Percentiles rank a stretch among this genome's conserved stretches.
Evolutionary conservation across 1,140 invertebrate genomes (phyloP).

Genomic region (Ips typographus): DNA sequence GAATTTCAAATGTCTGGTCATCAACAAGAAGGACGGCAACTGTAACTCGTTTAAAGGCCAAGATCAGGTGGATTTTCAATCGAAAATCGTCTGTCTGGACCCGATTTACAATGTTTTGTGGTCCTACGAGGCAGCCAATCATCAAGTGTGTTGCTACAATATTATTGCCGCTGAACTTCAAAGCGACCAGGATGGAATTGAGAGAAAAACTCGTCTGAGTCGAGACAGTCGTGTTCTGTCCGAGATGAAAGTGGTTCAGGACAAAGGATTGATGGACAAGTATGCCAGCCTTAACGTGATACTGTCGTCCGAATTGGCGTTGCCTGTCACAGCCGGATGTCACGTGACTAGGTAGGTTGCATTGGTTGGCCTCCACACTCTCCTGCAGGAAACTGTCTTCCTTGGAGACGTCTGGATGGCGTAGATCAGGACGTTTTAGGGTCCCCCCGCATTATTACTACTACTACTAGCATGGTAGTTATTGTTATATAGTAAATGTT

Average conservation of each 20-base stretch:
- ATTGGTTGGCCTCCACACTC: no score
- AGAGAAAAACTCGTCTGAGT: background rate
- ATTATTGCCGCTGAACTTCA: constrained; percentile 69
- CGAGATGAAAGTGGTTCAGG: constrained; percentile 25
- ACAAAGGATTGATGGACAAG: constrained; percentile 34
- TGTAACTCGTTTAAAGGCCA: constrained; percentile 77
- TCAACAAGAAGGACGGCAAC: constrained; percentile 80
- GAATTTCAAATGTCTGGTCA: constrained; percentile 79
- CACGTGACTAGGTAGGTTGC: constrained; percentile 60
- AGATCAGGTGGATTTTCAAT: constrained; percentile 77
- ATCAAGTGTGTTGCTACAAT: constrained; percentile 79
- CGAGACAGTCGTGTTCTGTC: constrained; percentile 3
- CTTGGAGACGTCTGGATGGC: no score
- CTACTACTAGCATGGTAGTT: background rate
- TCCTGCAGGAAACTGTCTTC: no score
- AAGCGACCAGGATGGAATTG: constrained; percentile 1
- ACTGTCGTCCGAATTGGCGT: constrained; percentile 75
- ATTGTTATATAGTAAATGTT: background rate
- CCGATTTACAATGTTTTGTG: constrained; percentile 84
- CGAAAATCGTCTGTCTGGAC: constrained; percentile 79
- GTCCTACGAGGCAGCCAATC: constrained; percentile 73
- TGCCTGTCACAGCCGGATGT: constrained; percentile 71
- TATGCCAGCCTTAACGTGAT: constrained; percentile 53
- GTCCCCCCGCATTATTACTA: no score
- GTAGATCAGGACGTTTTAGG: no score